Evolutionary conservation across 1,140 invertebrate genomes (phyloP), one percentile per base, ranked within the genome.

Genomic region (Drosophila equinoxialis): DNA sequence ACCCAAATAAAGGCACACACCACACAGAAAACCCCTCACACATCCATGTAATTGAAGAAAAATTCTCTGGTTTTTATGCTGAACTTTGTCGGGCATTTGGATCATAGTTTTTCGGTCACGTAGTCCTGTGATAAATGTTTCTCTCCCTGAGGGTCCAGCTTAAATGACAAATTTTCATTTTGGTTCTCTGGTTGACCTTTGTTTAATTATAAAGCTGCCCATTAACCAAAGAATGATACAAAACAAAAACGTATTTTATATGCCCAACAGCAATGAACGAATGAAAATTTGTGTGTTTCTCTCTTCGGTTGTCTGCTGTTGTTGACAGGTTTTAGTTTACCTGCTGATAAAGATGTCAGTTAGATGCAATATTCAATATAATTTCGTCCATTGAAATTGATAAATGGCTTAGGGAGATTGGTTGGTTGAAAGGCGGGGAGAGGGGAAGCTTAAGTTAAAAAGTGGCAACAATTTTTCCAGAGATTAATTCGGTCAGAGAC

Each of bases 141-240:
- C 33, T n/a, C 54, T 61, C 65, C 48, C 48, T 35, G 14, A 68
- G 67, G 65, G 45, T 10, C 14, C 62, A 57, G 63, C 80, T 68
- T 55, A 51, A 51, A 77, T 81, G 82, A 75, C 81, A 77, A 84
- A 85, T 81, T 78, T 80, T 77, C 68, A 57, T 62, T 33, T 39
- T 48, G 59, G 70, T 59, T 69, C 37, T 68, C 1, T 14, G 20
- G 14, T 48, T 68, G 75, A 72, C 81, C 83, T 78, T 70, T 86
- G 71, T 75, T 82, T 87, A 85, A 87, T 86, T 81, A 78, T 65
- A 68, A 87, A 81, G 65, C 55, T 67, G 68, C 65, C 78, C 67
- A 65, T 86, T 82, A 86, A 86, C 35, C 11, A 41, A 30, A 68
- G 5, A 63, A 33, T 54, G 11, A 6, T 30, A 37, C 11, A 58